These are phyloP conservation scores for Cryptoprocta ferox DNA, from an alignment of 2,797 vertebrate genomes.

Conservation along the genomic window DNA sequence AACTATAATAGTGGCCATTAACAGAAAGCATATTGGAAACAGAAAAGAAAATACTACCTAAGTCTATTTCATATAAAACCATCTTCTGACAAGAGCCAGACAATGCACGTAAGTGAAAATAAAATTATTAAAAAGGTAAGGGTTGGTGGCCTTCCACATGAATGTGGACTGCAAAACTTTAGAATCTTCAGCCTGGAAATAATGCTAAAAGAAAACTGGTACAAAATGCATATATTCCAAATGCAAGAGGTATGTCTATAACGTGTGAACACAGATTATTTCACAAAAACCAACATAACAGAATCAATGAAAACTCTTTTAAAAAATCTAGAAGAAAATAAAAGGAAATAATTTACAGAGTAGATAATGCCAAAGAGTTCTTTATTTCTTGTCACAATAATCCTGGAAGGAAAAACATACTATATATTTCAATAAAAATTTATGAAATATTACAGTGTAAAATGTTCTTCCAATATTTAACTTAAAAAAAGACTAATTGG, in stretches of 20 bases:
- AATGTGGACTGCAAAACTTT: constrained; percentile 40
- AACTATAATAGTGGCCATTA: constrained; percentile 53
- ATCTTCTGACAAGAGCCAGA: constrained; percentile 64
- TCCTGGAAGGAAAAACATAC: background rate
- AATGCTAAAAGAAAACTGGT: constrained; percentile 35
- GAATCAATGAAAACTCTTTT: constrained; percentile 12
- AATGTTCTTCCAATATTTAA: constrained; percentile 8
- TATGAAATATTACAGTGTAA: background rate
- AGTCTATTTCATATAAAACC: constrained; percentile 51
- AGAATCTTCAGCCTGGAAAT: constrained; percentile 6
- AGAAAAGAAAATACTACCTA: constrained; percentile 48
- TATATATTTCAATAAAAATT: constrained; percentile 34
- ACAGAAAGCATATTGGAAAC: constrained; percentile 63
- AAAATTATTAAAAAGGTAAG: constrained; percentile 53
- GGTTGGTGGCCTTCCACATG: background rate
- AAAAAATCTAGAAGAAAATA: constrained; percentile 37
- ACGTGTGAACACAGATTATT: constrained; percentile 5
- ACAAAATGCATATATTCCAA: background rate
- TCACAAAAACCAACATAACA: background rate
- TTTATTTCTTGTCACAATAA: constrained; percentile 49
- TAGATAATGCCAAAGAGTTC: background rate
- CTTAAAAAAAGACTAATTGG: background rate
- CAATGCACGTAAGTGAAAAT: constrained; percentile 58
- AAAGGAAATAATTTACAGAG: constrained; percentile 3
- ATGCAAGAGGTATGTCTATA: background rate